phyloP scores from a whole-genome alignment of 2,888 invertebrate genomes.

The Hedya salicella region DNA sequence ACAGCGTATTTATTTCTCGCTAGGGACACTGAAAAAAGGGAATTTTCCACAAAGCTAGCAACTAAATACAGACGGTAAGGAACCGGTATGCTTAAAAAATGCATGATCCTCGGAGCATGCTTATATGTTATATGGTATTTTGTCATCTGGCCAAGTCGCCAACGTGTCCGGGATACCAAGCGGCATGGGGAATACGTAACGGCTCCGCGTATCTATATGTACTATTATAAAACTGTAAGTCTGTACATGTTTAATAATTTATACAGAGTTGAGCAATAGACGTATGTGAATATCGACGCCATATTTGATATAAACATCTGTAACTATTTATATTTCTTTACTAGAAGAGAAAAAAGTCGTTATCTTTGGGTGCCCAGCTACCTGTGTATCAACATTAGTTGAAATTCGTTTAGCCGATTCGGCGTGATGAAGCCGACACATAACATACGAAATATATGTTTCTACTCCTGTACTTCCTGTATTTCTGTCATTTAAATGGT shows the following conservation, averaged over 20 bases:
- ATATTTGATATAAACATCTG: too few species aligned
- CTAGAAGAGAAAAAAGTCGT: too few species aligned
- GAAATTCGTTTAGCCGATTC: too few species aligned
- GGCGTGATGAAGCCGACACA: too few species aligned
- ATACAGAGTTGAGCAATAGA: background rate
- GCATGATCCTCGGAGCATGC: background rate
- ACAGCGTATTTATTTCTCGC: background rate
- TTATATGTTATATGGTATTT: constrained; percentile 32
- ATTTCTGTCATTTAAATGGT: too few species aligned
- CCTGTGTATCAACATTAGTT: too few species aligned
- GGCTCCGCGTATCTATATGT: background rate
- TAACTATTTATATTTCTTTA: too few species aligned
- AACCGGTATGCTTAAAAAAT: constrained; percentile 10
- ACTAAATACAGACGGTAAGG: constrained; percentile 1
- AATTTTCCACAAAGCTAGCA: background rate
- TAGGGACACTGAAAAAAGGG: constrained; percentile 1
- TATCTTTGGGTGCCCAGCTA: too few species aligned
- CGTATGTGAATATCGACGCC: too few species aligned
- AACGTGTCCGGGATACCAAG: background rate
- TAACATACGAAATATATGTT: too few species aligned
- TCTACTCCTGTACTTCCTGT: too few species aligned
- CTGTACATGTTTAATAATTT: background rate
- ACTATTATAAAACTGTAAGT: constrained; percentile 11
- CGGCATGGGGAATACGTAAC: constrained; percentile 11
- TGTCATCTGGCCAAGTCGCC: constrained; percentile 22